Percentiles rank a stretch among this genome's conserved stretches.
These are phyloP conservation scores for Gonioctena quinquepunctata DNA, from an alignment of 1,140 invertebrate species.

Conservation along the genomic window DNA sequence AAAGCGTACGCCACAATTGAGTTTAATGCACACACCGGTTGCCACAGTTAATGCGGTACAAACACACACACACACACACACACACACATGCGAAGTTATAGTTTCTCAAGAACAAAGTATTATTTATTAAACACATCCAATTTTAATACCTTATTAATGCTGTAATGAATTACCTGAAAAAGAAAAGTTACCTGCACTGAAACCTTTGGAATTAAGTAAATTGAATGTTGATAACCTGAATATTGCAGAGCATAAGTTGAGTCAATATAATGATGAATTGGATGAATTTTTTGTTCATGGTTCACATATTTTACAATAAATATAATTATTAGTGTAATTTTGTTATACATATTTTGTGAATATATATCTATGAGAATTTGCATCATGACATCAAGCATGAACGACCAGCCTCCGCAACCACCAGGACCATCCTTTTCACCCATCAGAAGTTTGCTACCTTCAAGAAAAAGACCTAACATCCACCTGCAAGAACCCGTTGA, in stretches of 20 bases:
- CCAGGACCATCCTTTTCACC: too few species aligned
- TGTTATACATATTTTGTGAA: not conserved
- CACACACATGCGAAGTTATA: not conserved
- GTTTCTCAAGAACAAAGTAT: not conserved
- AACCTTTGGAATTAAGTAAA: not conserved
- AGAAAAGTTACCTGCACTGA: not conserved
- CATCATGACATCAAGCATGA: too few species aligned
- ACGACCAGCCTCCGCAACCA: too few species aligned
- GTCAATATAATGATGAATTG: not conserved
- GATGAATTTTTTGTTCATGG: not conserved
- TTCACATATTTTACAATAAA: not conserved
- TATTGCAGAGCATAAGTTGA: not conserved
- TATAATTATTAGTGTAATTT: not conserved
- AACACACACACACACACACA: not conserved
- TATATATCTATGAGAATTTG: not conserved
- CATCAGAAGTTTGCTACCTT: too few species aligned
- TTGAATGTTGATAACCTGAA: not conserved
- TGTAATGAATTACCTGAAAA: not conserved
- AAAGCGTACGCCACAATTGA: slow-evolving; percentile 1
- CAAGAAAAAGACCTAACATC: too few species aligned
- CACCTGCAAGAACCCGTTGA: too few species aligned
- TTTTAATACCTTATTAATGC: not conserved
- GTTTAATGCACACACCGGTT: slow-evolving; percentile 10
- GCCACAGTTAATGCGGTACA: slow-evolving; percentile 1
- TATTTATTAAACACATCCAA: not conserved